These are phyloP conservation scores for Pseudonaja textilis DNA, from an alignment of 2,113 vertebrate genomes.

Conservation along the genomic window DNA sequence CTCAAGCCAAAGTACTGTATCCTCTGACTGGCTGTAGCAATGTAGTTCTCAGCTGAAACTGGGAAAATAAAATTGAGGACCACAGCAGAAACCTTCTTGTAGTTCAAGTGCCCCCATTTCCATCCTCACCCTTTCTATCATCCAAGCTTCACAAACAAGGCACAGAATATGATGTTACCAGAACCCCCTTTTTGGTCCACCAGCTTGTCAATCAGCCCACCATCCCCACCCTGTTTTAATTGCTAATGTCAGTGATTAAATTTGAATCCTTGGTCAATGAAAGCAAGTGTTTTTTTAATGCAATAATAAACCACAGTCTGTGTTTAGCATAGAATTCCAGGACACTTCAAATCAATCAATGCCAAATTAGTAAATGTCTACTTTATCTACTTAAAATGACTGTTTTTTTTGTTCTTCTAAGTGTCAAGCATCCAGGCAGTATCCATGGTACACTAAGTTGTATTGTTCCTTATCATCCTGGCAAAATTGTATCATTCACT, in stretches of 20 bases:
- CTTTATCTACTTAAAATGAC: not conserved
- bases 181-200: not conserved
- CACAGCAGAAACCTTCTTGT: not conserved
- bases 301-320: not conserved
- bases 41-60: not conserved
- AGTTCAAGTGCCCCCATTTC: not conserved
- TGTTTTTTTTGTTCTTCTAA: not conserved
- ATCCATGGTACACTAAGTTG: not conserved
- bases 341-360: not conserved
- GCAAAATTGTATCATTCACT: conserved; percentile 40
- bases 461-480: not conserved
- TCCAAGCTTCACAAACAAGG: not conserved
- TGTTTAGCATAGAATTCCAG: not conserved
- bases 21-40: not conserved
- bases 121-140: not conserved
- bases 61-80: not conserved
- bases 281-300: not conserved
- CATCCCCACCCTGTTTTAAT: not conserved
- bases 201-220: not conserved
- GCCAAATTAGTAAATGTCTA: not conserved
- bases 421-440: no score
- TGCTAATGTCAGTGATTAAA: not conserved
- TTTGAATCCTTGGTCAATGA: not conserved
- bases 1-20: not conserved
- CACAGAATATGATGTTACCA: not conserved